Conservation (phyloP, 2,888 invertebrate genomes). For the Drosophila prolongata region DNA sequence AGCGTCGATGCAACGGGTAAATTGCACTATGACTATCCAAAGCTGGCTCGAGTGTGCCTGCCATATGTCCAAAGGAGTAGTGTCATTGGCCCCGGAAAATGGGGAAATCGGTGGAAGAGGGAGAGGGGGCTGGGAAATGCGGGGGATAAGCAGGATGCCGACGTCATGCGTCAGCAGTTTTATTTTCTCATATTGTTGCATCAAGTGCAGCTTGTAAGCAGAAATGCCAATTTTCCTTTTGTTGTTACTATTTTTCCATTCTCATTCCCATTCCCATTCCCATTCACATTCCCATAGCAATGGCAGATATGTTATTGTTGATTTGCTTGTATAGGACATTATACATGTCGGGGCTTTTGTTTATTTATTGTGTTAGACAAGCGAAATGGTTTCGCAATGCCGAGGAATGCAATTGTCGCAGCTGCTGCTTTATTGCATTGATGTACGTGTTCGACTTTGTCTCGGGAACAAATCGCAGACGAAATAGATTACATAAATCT, state of each 20-base stretch:
- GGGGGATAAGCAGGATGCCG: conserved; percentile 43
- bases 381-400: conserved; percentile 22
- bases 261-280: background rate
- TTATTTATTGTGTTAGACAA: conserved; percentile 40
- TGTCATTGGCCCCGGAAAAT: conserved; percentile 67
- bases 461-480: background rate
- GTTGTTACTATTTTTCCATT: conserved; percentile 22
- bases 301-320: conserved; percentile 28
- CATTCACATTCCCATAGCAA: background rate
- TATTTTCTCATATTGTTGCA: conserved; percentile 43
- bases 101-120: conserved; percentile 4
- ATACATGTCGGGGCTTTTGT: conserved; percentile 33
- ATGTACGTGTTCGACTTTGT: conserved; percentile 18
- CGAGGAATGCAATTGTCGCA: conserved; percentile 39
- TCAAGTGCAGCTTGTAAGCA: conserved; percentile 45
- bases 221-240: conserved; percentile 37
- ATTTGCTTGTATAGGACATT: conserved; percentile 13
- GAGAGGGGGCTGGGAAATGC: background rate
- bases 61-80: conserved; percentile 39
- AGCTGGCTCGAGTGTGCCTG: conserved; percentile 27
- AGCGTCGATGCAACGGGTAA: conserved; percentile 47
- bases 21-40: conserved; percentile 47
- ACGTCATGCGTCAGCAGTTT: conserved; percentile 69
- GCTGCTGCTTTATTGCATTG: conserved; percentile 35
- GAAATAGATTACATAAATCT: conserved; percentile 5